Percentiles rank a stretch among this genome's conserved stretches.
Evolutionary conservation across 2,888 invertebrate genomes (phyloP).

Genomic region (Trichogramma dendrolimi): DNA sequence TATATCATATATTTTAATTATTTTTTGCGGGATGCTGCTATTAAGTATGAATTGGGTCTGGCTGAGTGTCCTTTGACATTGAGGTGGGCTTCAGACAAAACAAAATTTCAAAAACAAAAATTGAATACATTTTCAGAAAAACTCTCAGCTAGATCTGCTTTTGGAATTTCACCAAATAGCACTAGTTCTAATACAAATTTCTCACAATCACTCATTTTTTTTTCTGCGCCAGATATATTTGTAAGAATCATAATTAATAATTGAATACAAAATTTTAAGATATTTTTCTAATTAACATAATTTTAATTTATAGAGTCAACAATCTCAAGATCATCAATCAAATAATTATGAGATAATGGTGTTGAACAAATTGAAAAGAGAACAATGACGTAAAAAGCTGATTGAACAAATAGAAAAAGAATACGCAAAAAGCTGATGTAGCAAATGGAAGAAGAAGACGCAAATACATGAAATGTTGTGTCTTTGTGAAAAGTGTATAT

Average conservation of each 20-base stretch:
- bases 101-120: too few species aligned
- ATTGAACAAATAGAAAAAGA: conserved; percentile 56
- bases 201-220: conserved; percentile 35
- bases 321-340: too few species aligned
- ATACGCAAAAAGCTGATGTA: too few species aligned
- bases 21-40: conserved; percentile 54
- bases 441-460: conserved; percentile 60
- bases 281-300: too few species aligned
- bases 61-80: too few species aligned
- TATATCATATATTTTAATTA: neutral
- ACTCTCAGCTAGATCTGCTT: too few species aligned
- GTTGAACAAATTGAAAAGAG: conserved; percentile 74
- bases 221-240: conserved; percentile 42
- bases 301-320: too few species aligned
- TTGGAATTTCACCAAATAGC: too few species aligned
- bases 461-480: conserved; percentile 34
- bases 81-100: too few species aligned
- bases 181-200: neutral
- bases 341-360: conserved; percentile 78
- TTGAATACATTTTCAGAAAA: too few species aligned
- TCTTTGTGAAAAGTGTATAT: conserved; percentile 16
- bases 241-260: conserved; percentile 29
- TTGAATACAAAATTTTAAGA: too few species aligned
- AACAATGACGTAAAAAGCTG: conserved; percentile 75
- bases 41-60: conserved; percentile 59